Conservation (phyloP, 2,797 vertebrate species). For the Pampus argenteus region DNA sequence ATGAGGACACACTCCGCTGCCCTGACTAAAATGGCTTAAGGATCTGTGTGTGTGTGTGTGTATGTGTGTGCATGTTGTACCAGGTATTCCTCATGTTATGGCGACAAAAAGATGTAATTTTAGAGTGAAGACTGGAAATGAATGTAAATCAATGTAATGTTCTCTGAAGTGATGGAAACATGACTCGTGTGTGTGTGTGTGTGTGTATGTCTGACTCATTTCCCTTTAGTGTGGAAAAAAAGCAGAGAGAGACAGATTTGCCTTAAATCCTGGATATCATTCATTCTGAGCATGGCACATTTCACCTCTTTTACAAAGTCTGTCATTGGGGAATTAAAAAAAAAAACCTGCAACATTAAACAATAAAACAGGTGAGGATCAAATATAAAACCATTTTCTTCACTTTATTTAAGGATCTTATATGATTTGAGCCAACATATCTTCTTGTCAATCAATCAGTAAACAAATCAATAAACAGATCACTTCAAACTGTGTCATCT, state of each 20-base stretch:
- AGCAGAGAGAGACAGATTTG: conserved; percentile 52
- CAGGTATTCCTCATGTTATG: too few species aligned
- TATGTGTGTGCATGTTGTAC: conserved; percentile 24
- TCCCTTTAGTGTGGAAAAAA: conserved; percentile 53
- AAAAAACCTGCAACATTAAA: too few species aligned
- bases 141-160: too few species aligned
- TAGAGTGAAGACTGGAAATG: too few species aligned
- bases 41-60: conserved; percentile 39
- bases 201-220: conserved; percentile 7
- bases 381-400: conserved; percentile 34
- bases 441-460: conserved; percentile 52
- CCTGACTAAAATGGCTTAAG: conserved; percentile 73
- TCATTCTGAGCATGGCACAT: conserved; percentile 63
- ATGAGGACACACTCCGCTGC: conserved; percentile 78
- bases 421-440: conserved; percentile 7
- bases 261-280: conserved; percentile 68
- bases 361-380: conserved; percentile 44
- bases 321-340: conserved; percentile 37
- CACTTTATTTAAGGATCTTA: conserved; percentile 29
- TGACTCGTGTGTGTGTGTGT: not conserved
- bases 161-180: too few species aligned
- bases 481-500: conserved; percentile 31
- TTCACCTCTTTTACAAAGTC: conserved; percentile 52
- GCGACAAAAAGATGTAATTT: too few species aligned
- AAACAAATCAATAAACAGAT: conserved; percentile 50